phyloP scores from a whole-genome alignment of 2,888 invertebrate genomes.

The Chromoteleia sp. region DNA sequence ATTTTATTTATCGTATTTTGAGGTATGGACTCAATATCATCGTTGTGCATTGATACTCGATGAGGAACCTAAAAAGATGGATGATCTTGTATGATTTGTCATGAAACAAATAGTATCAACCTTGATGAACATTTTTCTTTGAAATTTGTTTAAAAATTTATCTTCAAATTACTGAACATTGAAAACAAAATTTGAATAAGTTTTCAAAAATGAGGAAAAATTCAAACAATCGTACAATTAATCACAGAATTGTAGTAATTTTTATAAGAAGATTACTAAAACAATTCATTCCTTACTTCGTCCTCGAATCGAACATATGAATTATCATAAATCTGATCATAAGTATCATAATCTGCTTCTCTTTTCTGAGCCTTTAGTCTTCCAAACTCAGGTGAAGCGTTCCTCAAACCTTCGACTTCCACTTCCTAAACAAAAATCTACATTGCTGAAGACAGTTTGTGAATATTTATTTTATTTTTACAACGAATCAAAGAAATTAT shows the following conservation, averaged over 20 bases:
- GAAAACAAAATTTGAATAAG: background rate
- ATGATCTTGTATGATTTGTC: too few relatives aligned
- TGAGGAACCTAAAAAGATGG: background rate
- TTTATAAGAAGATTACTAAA: too few relatives aligned
- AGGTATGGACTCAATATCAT: slow-evolving; percentile 19
- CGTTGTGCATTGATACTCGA: background rate
- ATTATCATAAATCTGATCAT: slow-evolving; percentile 15
- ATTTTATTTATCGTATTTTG: slow-evolving; percentile 20
- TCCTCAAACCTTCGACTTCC: background rate
- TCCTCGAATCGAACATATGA: slow-evolving; percentile 39
- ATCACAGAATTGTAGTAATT: too few relatives aligned
- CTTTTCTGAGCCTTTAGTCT: slow-evolving; percentile 39
- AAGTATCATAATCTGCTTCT: slow-evolving; percentile 22
- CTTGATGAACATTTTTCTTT: too few relatives aligned
- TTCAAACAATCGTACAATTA: background rate
- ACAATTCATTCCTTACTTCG: slow-evolving; percentile 30
- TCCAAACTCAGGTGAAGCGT: background rate
- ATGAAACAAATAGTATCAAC: too few relatives aligned
- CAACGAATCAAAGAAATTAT: background rate
- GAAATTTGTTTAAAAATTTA: too few relatives aligned
- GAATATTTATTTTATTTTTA: too few relatives aligned
- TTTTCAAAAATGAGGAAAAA: background rate
- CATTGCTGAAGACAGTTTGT: background rate
- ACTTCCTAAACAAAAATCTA: slow-evolving; percentile 14
- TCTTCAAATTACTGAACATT: background rate